Base-by-base conservation (phyloP, 2,888 invertebrate genomes). In the Agrochola litura region DNA sequence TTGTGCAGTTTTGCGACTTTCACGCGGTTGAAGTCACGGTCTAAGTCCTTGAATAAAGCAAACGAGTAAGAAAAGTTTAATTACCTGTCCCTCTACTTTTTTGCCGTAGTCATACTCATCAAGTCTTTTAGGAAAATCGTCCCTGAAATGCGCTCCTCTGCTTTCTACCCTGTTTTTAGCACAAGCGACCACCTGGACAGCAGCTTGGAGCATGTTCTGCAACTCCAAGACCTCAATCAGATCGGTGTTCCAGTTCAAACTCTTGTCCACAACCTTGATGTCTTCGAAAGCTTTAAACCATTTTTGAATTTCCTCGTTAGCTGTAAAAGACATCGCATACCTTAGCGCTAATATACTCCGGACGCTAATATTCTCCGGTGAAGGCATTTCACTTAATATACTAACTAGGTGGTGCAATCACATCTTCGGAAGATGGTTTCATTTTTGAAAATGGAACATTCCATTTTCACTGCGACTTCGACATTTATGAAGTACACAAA, bases 141-240 rank as follows among this genome's bases (percentile, higher is more conserved):
- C 99, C 75, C 99, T 97, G 60, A 99, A 99, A 94, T 99, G 99
- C 5, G 99, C 99, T n/a, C 99, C 99, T 79, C 99, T 97, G 75
- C 99, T 99, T 95, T 99, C 99, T 86, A 98, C 99, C 65, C 99
- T 97, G 87, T 98, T 98, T 93, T 98, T 98, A 3, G 99, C 99
- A 8, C 97, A 97, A 46, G 98, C 97, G 78, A 99, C 99, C 14
- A 96, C 95, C 86, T 99, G 99, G 86, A 98, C 96, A 0, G 99
- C 99, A 90, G 98, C 98, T 72, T 99, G 95, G 97, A 99, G 97
- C 92, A 99, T 97, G 94, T 99, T 99, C 96, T 99, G 99, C 77
- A 99, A 97, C 94, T 99, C 99, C 73, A 99, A 95, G 0, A 99
- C 98, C 95, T 99, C 99, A 4, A 99, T 97, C 78, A 99, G 96